Percentiles rank a stretch among this genome's conserved stretches.
Conservation (phyloP, 1,140 invertebrate genomes). For the Reticulitermes speratus region DNA sequence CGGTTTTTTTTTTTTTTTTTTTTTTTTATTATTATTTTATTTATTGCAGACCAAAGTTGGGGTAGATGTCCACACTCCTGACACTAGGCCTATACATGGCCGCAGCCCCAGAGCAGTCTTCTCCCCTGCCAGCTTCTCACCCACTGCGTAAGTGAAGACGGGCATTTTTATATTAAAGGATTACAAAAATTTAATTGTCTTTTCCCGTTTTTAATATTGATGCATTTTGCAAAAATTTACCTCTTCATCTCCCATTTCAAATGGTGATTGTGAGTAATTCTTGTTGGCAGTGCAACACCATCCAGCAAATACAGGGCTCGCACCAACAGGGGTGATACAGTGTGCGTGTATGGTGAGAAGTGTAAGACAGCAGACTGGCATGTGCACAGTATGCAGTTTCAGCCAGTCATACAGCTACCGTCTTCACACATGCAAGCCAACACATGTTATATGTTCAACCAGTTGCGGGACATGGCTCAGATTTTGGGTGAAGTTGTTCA, state of each 20-base stretch:
- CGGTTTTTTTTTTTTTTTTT: too few relatives aligned
- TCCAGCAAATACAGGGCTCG: slow-evolving; percentile 56
- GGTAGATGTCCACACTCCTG: not conserved
- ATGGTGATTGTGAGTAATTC: too few relatives aligned
- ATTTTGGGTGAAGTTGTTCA: slow-evolving; percentile 50
- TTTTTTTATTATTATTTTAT: not conserved
- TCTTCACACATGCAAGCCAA: not conserved
- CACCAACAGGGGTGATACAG: slow-evolving; percentile 55
- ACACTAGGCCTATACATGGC: not conserved
- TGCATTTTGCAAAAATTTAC: too few relatives aligned
- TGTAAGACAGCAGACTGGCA: slow-evolving; percentile 35
- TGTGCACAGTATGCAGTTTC: not conserved
- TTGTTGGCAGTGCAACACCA: slow-evolving; percentile 20
- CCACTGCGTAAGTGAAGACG: slow-evolving; percentile 34
- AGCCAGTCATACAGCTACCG: not conserved
- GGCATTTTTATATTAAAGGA: too few relatives aligned
- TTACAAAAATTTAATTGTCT: too few relatives aligned
- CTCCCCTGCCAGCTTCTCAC: slow-evolving; percentile 39
- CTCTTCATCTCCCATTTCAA: too few relatives aligned
- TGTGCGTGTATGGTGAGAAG: slow-evolving; percentile 50
- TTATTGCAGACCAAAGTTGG: not conserved
- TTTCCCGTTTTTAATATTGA: too few relatives aligned
- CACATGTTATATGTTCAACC: slow-evolving; percentile 54
- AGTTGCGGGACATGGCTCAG: slow-evolving; percentile 49
- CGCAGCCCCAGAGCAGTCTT: slow-evolving; percentile 31